Base-by-base conservation (phyloP, 2,113 vertebrate species). In the Porphyrio hochstetteri region DNA sequence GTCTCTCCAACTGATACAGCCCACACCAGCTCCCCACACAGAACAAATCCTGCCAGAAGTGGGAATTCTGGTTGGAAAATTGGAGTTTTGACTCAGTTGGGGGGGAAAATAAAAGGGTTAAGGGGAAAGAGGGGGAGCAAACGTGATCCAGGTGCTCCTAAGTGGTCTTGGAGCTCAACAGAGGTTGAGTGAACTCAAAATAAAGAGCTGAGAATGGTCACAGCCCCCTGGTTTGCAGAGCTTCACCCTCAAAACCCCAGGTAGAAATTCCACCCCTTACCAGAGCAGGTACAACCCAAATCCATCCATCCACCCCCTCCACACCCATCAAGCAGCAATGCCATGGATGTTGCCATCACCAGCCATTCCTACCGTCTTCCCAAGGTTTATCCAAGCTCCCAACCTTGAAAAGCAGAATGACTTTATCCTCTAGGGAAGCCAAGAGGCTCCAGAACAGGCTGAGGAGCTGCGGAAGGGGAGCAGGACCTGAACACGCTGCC, bases 401-500 rank as follows among this genome's bases (percentile, higher is more conserved):
- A 10, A 11, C 53, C 59, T 16, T 1, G 12, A 19, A 31, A 76
- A 80, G 18, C 1, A 15, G 16, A 44, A 40, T 3, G 13, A 4
- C 59, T 71, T 28, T 15, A 28, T 55, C 50, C 35, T 7, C 16
- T 4, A 17, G 38, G 3, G 59, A 48, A 72, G 42, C 11, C 29
- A 10, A 40, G 38, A n/a, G 11, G 50, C 50, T 65, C 38, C 0
- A 0, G 6, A 68, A n/a, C 0, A 1, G 15, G 5, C 7, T 20
- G 46, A 13, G 86, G 52, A 65, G 59, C 1, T 3, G 48, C 42
- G 0, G 6, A 19, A 36, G 57, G 52, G 44, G 24, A 65, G 56
- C 0, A 1, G n/a, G 46, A 4, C 5, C 16, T 0, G 1, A 42
- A 27, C 4, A 42, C 0, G 9, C 88, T 83, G 72, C 81, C 77